A percentile compares a stretch with the other conserved stretches of the same genome.
These are phyloP conservation scores for Erpobdella octoculata DNA, from an alignment of 2,888 invertebrate genomes.

Conservation along the genomic window DNA sequence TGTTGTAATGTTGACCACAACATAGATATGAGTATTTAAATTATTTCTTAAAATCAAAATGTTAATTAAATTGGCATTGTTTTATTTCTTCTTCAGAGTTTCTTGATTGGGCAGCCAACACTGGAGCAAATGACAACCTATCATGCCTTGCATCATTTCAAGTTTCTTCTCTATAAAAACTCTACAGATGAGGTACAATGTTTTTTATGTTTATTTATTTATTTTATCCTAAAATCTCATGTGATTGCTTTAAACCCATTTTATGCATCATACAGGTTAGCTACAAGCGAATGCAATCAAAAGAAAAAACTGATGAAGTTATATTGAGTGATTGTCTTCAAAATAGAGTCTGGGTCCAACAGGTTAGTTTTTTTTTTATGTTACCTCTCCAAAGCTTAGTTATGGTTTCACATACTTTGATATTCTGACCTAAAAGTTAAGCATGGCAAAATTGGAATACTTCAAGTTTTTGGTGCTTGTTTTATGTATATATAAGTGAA, in stretches of 20 bases:
- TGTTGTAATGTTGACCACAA: not conserved
- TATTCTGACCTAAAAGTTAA: no score
- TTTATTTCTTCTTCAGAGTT: slow-evolving; percentile 6
- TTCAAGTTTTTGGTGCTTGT: no score
- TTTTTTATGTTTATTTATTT: not conserved
- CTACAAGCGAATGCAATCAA: slow-evolving; percentile 23
- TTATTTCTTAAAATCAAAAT: not conserved
- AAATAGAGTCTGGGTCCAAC: slow-evolving; percentile 47
- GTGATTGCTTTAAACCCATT: slow-evolving; percentile 11
- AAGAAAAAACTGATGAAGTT: slow-evolving; percentile 41
- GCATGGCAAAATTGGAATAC: no score
- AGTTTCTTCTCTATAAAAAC: slow-evolving; percentile 45
- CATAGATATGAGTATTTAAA: not conserved
- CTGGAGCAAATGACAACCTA: slow-evolving; percentile 43
- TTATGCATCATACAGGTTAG: slow-evolving; percentile 3
- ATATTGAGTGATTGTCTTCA: slow-evolving; percentile 47
- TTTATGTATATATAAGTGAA: no score
- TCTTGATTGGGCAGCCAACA: slow-evolving; percentile 32
- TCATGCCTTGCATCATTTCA: slow-evolving; percentile 47
- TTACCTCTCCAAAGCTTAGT: not conserved
- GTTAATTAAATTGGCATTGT: not conserved
- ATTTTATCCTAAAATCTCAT: not conserved
- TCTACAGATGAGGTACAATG: slow-evolving; percentile 44
- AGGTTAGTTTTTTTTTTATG: not conserved
- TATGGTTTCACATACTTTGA: not conserved